Evolutionary conservation across 2,797 vertebrate species (phyloP), one percentile per base, ranked within the genome.

Genomic region (Passerculus sandwichensis): DNA sequence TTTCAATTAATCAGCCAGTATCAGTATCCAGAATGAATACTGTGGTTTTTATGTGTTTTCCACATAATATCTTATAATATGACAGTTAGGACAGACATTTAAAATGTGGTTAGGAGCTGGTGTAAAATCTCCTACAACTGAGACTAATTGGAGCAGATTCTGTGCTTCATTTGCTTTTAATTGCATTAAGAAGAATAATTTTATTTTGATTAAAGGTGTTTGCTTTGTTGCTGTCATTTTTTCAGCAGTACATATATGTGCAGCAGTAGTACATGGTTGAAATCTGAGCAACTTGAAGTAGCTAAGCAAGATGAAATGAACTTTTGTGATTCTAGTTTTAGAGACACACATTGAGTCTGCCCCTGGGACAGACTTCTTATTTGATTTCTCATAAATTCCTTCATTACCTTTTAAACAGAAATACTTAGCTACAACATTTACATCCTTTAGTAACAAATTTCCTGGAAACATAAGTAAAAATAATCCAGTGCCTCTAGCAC

Each of bases 261-360:
- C 30, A 62, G 21, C 11, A 16, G 15, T 44, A 38, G 8, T 13
- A 30, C 4, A n/a, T 0, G 0, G 4, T 4, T 56, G 54, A 82
- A 81, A 36, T 71, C 13, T 47, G 16, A 81, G 27, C 15, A 75
- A 61, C 13, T 12, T 84, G 13, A 23, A 89, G 34, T 34, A 66
- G 29, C 14, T 71, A 50, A 57, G 56, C 21, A 5, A 72, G 59
- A 53, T 87, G 16, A 38, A 74, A 71, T 18, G 18, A 71, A 42
- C 26, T 79, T 87, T 32, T 16, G 47, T 72, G 23, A 19, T 45
- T 17, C 1, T 40, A 45, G 21, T 25, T 80, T 89, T 18, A 89
- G 21, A 84, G 30, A 36, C 8, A n/a, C 11, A 30, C 8, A 45
- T 3, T 1, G 2, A 70, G 9, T 53, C 13, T 53, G 20, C 5